Conservation (phyloP, 2,113 vertebrate species). For the Vombatus ursinus region DNA sequence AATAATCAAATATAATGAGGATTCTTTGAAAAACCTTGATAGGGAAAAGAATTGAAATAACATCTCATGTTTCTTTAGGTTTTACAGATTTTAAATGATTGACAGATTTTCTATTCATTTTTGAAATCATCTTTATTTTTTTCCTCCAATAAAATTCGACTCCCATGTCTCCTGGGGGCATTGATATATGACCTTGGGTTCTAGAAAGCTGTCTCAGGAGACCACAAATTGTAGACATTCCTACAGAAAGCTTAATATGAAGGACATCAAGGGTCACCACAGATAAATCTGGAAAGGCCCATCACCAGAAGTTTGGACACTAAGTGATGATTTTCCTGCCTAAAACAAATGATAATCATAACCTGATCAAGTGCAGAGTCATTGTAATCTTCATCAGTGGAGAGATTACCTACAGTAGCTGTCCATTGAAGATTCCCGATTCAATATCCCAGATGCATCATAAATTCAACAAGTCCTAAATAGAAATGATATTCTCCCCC, state of each 20-base stretch:
- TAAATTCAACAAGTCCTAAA: neutral
- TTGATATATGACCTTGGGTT: neutral
- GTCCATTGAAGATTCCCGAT: neutral
- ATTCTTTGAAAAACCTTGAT: constrained; percentile 1
- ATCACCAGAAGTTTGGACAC: neutral
- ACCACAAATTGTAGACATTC: neutral
- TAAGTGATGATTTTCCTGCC: neutral
- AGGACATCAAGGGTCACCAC: neutral
- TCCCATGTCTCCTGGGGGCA: neutral
- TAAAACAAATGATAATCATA: neutral
- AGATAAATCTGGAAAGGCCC: neutral
- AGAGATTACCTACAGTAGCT: neutral
- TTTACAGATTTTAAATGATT: neutral
- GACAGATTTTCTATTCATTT: neutral
- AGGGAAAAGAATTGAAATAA: neutral
- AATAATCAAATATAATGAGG: neutral
- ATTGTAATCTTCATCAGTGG: neutral
- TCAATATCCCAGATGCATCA: neutral
- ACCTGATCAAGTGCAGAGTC: neutral
- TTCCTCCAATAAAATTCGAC: neutral
- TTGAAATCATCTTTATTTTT: neutral
- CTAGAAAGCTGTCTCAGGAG: neutral
- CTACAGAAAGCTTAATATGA: neutral
- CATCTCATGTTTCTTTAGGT: neutral
- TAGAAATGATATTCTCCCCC: neutral